phyloP scores from a whole-genome alignment of 2,797 vertebrate species.

The Phaenicophaeus curvirostris region DNA sequence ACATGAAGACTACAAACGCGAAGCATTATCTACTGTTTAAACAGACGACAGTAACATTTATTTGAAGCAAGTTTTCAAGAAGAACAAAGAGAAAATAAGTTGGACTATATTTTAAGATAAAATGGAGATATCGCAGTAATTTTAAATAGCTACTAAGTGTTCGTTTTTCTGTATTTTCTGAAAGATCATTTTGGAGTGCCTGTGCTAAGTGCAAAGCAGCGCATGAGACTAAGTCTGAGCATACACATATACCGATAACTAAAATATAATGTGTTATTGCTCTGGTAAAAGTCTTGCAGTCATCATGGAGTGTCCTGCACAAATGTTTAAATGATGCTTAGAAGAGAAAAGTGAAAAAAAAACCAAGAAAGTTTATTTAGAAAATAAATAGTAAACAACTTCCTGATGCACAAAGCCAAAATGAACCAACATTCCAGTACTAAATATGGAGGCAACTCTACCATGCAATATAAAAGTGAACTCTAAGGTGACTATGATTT shows the following conservation, averaged over 20 bases:
- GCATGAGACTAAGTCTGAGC: neutral
- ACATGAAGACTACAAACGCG: neutral
- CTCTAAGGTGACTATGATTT: neutral
- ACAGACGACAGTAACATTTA: neutral
- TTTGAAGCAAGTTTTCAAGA: neutral
- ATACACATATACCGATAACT: neutral
- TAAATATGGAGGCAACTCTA: neutral
- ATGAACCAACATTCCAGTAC: neutral
- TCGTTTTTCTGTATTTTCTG: neutral
- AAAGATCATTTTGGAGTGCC: neutral
- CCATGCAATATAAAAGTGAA: neutral
- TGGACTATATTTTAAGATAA: neutral
- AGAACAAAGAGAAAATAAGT: neutral
- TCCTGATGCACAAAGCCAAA: neutral
- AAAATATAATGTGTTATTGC: neutral
- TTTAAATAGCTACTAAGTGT: neutral
- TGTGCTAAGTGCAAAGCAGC: neutral
- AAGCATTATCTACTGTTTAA: neutral
- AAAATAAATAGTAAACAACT: neutral
- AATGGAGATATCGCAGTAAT: neutral
- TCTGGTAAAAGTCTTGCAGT: neutral
- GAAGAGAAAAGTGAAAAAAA: accelerated
- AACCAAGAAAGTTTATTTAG: neutral
- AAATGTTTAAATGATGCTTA: neutral
- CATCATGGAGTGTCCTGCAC: neutral